Conservation (phyloP, 2,888 invertebrate genomes). For the Julus scanicus region DNA sequence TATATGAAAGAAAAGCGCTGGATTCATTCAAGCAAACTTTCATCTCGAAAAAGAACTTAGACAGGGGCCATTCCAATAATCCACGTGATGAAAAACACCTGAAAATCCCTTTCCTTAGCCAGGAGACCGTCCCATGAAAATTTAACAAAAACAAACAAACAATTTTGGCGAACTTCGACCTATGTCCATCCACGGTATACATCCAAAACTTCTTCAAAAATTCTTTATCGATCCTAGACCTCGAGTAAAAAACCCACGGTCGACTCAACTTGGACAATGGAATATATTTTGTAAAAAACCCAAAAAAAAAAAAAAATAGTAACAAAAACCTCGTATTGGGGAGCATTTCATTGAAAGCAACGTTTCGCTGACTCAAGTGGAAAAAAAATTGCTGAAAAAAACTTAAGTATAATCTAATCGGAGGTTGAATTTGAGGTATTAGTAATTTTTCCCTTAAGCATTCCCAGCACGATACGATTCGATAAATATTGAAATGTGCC, state of each 20-base stretch:
- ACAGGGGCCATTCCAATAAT: slow-evolving; percentile 2
- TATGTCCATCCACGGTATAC: too few relatives aligned
- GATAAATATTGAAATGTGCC: background rate
- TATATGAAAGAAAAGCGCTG: slow-evolving; percentile 15
- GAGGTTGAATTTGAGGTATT: background rate
- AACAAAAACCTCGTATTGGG: background rate
- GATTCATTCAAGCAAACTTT: background rate
- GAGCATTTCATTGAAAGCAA: background rate
- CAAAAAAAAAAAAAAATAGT: background rate
- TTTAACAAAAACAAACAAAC: too few relatives aligned
- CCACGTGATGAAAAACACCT: background rate
- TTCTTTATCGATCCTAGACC: background rate
- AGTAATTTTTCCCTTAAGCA: background rate
- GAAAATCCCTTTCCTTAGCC: too few relatives aligned
- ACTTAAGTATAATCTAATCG: slow-evolving; percentile 17
- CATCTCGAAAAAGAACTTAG: background rate
- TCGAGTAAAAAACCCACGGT: background rate
- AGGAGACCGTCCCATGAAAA: too few relatives aligned
- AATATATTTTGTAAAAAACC: background rate
- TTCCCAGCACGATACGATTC: background rate
- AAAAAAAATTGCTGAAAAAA: slow-evolving; percentile 14
- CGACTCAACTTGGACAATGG: slow-evolving; percentile 10
- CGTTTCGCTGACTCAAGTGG: background rate
- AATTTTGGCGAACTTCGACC: too few relatives aligned
- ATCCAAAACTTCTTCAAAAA: background rate